Evolutionary conservation across 1,140 invertebrate genomes (phyloP), one percentile per base, ranked within the genome.

Genomic region (Drosophila jambulina): DNA sequence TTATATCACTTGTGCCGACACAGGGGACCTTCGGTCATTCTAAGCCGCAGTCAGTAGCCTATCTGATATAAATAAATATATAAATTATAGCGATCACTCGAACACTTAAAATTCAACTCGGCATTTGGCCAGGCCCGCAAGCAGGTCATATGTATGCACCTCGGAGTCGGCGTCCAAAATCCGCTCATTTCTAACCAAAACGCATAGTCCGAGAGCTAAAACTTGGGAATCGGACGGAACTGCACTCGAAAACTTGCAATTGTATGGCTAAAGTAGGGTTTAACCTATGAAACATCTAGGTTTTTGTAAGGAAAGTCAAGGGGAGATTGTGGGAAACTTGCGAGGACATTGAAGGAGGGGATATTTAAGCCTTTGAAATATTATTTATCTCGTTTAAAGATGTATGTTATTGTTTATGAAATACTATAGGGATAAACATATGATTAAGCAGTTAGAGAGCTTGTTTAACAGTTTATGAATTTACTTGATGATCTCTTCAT

Each of bases 21-120:
- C 36, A 13, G 40, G 45, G 69, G 67, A 59, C 69, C 67, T 49
- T 72, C 67, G 69, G n/a, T 43, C 53, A 76, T 76, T 76, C 74
- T 76, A 76, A 76, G 74, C 53, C 62, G 21, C 13, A 32, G 60
- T 61, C 49, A 53, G 53, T 53, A 34, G 43, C 32, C 23, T 25
- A 32, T 19, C 27, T 12, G 9, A 57, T 43, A 36, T 36, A 63
- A 32, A 42, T 45, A 54, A 23, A 54, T 64, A 46, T 65, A 48
- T 51, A 56, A 56, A 25, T 56, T 56, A 56, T 56, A 38, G 53
- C 53, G 25, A 29, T 48, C 15, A 59, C 61, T 65, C 42, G 42
- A n/a, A 23, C 54, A 75, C 61, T 83, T 84, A 84, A 82, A 82
- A 86, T 86, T 79, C 82, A 87, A 61, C 61, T 63, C 68, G 68